Conservation (phyloP, 2,113 vertebrate species). For the Gopherus evgoodei region DNA sequence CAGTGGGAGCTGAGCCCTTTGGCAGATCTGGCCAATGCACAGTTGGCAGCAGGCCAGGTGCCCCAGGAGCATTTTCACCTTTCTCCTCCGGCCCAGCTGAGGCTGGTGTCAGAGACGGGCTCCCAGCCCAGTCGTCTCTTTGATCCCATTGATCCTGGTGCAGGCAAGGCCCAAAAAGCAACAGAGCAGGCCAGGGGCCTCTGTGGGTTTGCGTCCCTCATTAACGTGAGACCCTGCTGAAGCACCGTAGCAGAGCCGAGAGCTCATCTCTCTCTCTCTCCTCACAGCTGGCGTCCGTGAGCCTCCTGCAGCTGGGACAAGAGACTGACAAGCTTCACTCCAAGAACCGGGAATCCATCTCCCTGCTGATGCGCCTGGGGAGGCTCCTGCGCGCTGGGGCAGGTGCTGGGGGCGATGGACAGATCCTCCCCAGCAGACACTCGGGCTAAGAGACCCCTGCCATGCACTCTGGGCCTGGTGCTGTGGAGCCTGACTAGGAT, state of each 20-base stretch:
- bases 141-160: not conserved
- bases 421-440: not conserved
- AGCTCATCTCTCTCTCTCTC: not conserved
- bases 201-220: not conserved
- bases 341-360: slow-evolving; percentile 91
- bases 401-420: not conserved
- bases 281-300: slow-evolving; percentile 88
- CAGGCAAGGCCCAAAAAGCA: no score
- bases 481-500: no score
- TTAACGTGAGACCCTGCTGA: not conserved
- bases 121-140: not conserved
- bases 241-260: not conserved
- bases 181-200: not conserved
- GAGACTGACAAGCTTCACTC: slow-evolving; percentile 83
- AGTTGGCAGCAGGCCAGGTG: not conserved
- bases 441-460: not conserved
- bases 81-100: not conserved
- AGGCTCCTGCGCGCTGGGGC: no score
- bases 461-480: not conserved
- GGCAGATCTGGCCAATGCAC: no score
- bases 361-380: slow-evolving; percentile 92
- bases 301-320: slow-evolving; percentile 91
- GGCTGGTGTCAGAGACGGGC: no score
- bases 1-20: no score
- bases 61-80: not conserved